Conservation (phyloP, 2,113 vertebrate genomes). For the Neodontobutis hainanensis region DNA sequence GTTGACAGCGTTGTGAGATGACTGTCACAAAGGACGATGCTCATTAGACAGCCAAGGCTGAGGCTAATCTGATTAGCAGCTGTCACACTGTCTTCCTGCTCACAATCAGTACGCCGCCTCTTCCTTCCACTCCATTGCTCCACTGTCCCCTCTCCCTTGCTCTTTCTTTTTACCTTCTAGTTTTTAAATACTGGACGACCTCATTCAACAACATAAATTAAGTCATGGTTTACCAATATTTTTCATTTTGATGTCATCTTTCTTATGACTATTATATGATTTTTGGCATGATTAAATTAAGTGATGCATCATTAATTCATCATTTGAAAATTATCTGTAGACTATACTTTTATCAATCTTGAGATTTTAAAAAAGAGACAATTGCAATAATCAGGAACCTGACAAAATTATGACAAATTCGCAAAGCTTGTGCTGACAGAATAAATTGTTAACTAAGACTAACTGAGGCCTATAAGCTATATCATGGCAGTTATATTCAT, state of each 20-base stretch:
- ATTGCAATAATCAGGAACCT: no score
- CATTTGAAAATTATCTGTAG: no score
- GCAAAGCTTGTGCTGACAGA: conserved; percentile 32
- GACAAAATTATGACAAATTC: conserved; percentile 1
- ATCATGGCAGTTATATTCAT: conserved; percentile 21
- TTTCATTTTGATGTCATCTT: no score
- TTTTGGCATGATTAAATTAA: no score
- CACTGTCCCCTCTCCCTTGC: conserved; percentile 46
- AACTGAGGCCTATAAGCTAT: no score
- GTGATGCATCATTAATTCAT: no score
- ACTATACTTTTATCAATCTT: no score
- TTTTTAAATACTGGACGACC: conserved; percentile 24
- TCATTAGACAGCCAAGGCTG: conserved; percentile 80
- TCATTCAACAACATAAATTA: conserved; percentile 25
- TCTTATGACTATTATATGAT: no score
- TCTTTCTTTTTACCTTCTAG: conserved; percentile 19
- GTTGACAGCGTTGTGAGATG: conserved; percentile 71
- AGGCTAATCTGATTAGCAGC: conserved; percentile 82
- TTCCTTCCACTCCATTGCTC: conserved; percentile 62
- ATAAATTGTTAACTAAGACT: conserved; percentile 15
- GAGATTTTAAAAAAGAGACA: no score
- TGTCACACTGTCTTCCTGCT: conserved; percentile 74
- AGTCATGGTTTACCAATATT: neutral
- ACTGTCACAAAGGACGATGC: conserved; percentile 77
- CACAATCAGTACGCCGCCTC: conserved; percentile 63